Conservation (phyloP, 2,113 vertebrate genomes). For the Chionomys nivalis region DNA sequence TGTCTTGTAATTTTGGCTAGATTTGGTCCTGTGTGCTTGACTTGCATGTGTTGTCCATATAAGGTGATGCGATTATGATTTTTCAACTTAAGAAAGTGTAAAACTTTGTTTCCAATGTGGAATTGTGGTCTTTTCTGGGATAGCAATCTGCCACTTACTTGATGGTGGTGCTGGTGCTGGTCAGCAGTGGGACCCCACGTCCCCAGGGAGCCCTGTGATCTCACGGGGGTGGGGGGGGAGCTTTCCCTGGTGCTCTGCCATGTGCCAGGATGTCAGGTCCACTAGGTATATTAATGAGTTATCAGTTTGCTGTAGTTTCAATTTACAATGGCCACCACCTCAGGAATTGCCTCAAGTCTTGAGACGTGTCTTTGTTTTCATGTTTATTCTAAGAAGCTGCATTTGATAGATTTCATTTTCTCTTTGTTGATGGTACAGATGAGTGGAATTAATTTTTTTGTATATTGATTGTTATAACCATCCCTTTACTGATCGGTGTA, state of each 20-base stretch:
- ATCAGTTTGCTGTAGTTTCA: neutral
- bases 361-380: neutral
- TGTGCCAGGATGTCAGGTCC: neutral
- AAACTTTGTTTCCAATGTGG: neutral
- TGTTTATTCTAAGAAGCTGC: neutral
- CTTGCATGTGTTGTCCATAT: neutral
- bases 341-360: neutral
- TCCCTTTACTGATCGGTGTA: neutral
- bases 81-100: neutral
- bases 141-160: neutral
- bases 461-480: slow-evolving; percentile 48
- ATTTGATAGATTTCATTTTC: slow-evolving; percentile 41
- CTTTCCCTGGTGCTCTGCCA: neutral
- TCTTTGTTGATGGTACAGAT: neutral
- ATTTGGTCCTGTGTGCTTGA: neutral
- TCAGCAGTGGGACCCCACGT: too few relatives aligned
- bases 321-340: neutral
- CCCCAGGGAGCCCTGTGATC: neutral
- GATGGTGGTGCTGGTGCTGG: neutral
- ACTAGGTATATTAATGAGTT: neutral
- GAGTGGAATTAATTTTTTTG: slow-evolving; percentile 26
- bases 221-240: too few relatives aligned
- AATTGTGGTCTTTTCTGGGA: neutral
- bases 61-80: neutral
- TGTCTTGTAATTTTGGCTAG: neutral